A percentile compares a stretch with the other conserved stretches of the same genome.
Conservation (phyloP, 2,797 vertebrate genomes). For the Pseudomugil tenellus region DNA sequence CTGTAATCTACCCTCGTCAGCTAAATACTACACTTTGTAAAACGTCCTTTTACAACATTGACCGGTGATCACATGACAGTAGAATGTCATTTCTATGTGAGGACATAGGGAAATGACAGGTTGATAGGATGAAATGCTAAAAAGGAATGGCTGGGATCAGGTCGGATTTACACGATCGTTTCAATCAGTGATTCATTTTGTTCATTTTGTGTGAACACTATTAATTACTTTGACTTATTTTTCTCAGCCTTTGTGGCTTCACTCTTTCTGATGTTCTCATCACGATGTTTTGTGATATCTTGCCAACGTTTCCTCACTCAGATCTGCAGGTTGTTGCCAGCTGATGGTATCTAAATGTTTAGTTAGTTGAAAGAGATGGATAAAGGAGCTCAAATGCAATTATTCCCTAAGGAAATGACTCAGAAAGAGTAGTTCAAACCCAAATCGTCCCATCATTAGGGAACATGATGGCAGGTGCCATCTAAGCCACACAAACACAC, state of each 20-base stretch:
- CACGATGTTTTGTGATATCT: conserved; percentile 24
- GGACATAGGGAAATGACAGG: no score
- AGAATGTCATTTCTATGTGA: no score
- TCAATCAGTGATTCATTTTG: no score
- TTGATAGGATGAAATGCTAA: no score
- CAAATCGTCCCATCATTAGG: conserved; percentile 24
- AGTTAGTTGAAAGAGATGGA: conserved; percentile 12
- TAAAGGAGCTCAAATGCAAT: conserved; percentile 25
- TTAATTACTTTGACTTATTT: conserved; percentile 35
- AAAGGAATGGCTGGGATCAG: no score
- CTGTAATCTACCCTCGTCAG: no score
- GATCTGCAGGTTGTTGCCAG: conserved; percentile 36
- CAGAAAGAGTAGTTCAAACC: conserved; percentile 30
- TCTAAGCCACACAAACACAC: conserved; percentile 34
- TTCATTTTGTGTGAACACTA: no score
- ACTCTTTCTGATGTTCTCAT: neutral
- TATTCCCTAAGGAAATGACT: conserved; percentile 46
- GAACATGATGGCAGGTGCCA: conserved; percentile 41
- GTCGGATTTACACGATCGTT: no score
- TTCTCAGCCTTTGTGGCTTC: conserved; percentile 11
- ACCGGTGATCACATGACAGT: no score
- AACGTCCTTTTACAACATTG: no score
- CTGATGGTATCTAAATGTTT: conserved; percentile 20
- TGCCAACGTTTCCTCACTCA: conserved; percentile 28
- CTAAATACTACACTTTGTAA: no score